A percentile compares a stretch with the other conserved stretches of the same genome.
phyloP scores from a whole-genome alignment of 2,113 vertebrate species.

The Callocephalon fimbriatum region DNA sequence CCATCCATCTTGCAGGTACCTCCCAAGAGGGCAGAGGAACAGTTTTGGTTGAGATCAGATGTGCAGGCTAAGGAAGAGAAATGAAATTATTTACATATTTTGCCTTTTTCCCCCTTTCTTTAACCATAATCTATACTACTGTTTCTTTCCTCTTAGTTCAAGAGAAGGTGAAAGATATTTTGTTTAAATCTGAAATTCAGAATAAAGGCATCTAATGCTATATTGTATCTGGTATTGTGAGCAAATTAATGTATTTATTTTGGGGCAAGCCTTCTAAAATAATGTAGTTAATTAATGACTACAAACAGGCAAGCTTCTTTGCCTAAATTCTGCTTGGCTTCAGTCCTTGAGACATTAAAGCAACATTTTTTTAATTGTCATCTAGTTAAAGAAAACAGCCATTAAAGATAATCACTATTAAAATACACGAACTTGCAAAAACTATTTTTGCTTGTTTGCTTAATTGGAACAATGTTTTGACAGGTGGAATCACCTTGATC shows the following conservation, averaged over 20 bases:
- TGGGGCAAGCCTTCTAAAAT: neutral
- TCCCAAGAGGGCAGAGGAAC: neutral
- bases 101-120: neutral
- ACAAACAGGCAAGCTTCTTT: neutral
- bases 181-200: neutral
- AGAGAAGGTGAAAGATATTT: neutral
- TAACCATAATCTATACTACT: neutral
- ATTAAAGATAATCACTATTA: neutral
- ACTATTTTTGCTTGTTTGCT: too few species aligned
- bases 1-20: neutral
- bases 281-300: neutral
- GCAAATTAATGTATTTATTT: neutral
- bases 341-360: neutral
- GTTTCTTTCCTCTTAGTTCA: neutral
- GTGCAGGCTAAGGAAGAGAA: neutral
- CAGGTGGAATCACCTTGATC: neutral
- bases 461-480: neutral
- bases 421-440: neutral
- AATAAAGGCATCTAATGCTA: neutral
- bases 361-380: neutral
- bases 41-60: neutral
- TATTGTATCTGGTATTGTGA: neutral
- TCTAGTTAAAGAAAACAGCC: neutral
- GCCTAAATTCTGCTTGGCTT: neutral
- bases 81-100: neutral